These are phyloP conservation scores for Drosophila orena DNA, from an alignment of 1,140 invertebrate genomes.

Conservation along the genomic window DNA sequence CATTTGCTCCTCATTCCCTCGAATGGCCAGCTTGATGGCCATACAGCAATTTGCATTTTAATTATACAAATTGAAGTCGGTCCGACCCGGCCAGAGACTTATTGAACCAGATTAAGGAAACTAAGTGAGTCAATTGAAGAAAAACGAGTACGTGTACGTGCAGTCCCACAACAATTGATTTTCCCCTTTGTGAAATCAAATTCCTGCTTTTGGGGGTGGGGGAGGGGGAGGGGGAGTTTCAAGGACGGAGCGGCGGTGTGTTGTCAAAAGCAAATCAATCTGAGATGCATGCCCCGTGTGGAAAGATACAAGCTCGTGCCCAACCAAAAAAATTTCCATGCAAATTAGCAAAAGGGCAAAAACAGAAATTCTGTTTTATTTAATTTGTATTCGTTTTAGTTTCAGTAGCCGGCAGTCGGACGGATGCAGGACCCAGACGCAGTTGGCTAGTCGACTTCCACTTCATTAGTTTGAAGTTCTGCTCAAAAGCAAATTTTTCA, in stretches of 20 bases:
- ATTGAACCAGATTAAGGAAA: conserved; percentile 31
- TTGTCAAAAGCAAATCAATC: conserved; percentile 38
- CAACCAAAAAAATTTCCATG: conserved; percentile 42
- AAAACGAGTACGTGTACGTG: conserved; percentile 31
- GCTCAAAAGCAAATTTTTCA: conserved; percentile 60
- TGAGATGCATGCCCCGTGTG: conserved; percentile 38
- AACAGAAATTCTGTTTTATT: conserved; percentile 48
- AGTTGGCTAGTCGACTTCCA: conserved; percentile 41
- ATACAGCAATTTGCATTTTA: conserved; percentile 67
- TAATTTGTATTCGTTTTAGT: conserved; percentile 59
- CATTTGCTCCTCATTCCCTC: conserved; percentile 37
- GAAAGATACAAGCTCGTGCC: conserved; percentile 23
- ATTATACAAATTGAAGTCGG: conserved; percentile 67
- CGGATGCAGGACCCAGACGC: conserved; percentile 26
- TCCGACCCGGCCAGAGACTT: conserved; percentile 20
- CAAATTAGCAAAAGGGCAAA: conserved; percentile 39
- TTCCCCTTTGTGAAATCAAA: conserved; percentile 37
- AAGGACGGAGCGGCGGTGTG: not conserved
- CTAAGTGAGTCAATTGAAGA: conserved; percentile 41
- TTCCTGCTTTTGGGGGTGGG: conserved; percentile 6
- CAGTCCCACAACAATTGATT: conserved; percentile 30
- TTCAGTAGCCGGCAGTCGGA: conserved; percentile 14
- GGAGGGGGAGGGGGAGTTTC: no score
- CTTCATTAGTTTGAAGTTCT: conserved; percentile 73
- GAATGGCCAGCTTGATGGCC: conserved; percentile 10